These are phyloP conservation scores for Chondrilla cf. caribensis DNA, from an alignment of 37 sponge, comb jelly and placozoan species.

Conservation along the genomic window DNA sequence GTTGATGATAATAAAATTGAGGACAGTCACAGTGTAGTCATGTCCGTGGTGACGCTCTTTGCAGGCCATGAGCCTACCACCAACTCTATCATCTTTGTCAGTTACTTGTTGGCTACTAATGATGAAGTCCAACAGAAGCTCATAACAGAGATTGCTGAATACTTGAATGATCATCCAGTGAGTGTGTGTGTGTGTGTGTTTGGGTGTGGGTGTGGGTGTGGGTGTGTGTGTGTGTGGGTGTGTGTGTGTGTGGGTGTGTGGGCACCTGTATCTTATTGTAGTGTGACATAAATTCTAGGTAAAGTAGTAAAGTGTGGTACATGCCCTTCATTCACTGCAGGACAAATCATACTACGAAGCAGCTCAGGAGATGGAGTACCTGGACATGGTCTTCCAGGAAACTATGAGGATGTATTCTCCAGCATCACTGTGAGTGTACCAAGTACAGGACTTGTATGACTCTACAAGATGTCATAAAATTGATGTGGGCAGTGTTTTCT, in stretches of 20 bases:
- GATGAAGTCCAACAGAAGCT: neutral
- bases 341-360: neutral
- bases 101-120: neutral
- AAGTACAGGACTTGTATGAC: too few relatives aligned
- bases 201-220: too few relatives aligned
- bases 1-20: neutral
- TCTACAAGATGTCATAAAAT: too few relatives aligned
- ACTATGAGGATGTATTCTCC: neutral
- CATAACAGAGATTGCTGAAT: neutral
- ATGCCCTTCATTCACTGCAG: neutral
- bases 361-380: conserved; percentile 11
- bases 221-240: too few relatives aligned
- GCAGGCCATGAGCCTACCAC: conserved; percentile 10
- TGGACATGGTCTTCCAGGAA: neutral
- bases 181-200: neutral
- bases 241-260: too few relatives aligned
- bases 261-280: too few relatives aligned
- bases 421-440: neutral
- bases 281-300: too few relatives aligned
- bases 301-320: too few relatives aligned
- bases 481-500: too few relatives aligned
- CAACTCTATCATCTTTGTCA: neutral
- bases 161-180: conserved; percentile 5
- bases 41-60: neutral
- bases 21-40: neutral